phyloP scores from a whole-genome alignment of 1,140 invertebrate genomes.

The Gryon sp. region DNA sequence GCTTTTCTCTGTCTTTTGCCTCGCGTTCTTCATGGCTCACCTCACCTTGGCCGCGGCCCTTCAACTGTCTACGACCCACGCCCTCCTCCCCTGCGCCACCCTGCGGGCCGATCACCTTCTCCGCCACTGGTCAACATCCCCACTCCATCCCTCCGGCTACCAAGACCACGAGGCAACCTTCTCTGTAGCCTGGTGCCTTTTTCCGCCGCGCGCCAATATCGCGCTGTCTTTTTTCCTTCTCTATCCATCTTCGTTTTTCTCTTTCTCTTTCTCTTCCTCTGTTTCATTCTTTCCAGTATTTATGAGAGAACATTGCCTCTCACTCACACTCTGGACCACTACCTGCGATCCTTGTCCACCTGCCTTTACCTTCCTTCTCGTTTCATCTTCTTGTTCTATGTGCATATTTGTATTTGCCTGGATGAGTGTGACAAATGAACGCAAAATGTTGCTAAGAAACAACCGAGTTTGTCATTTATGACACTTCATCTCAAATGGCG shows the following conservation, averaged over 20 bases:
- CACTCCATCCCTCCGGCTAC: constrained; percentile 47
- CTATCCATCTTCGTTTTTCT: not conserved
- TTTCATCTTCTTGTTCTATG: constrained; percentile 5
- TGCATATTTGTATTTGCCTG: constrained; percentile 52
- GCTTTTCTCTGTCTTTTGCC: constrained; percentile 26
- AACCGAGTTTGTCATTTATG: constrained; percentile 43
- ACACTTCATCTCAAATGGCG: constrained; percentile 9
- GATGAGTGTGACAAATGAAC: constrained; percentile 55
- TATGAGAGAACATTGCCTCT: too few species aligned
- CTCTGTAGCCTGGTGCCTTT: constrained; percentile 51
- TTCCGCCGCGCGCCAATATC: constrained; percentile 45
- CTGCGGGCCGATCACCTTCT: constrained; percentile 63
- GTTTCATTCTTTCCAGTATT: too few species aligned
- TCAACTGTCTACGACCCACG: constrained; percentile 67
- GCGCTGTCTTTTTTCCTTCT: constrained; percentile 19
- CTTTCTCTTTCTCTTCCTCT: not conserved
- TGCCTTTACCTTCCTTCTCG: constrained; percentile 36
- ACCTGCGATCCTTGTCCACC: constrained; percentile 60
- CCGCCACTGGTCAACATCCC: constrained; percentile 61
- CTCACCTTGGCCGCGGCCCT: constrained; percentile 67
- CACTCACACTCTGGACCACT: constrained; percentile 46
- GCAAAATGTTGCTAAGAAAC: constrained; percentile 26
- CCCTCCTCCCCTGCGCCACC: constrained; percentile 54
- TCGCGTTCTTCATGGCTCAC: constrained; percentile 61
- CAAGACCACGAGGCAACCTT: constrained; percentile 60